phyloP scores from a whole-genome alignment of 2,888 invertebrate genomes.

The Saturnia japonica region DNA sequence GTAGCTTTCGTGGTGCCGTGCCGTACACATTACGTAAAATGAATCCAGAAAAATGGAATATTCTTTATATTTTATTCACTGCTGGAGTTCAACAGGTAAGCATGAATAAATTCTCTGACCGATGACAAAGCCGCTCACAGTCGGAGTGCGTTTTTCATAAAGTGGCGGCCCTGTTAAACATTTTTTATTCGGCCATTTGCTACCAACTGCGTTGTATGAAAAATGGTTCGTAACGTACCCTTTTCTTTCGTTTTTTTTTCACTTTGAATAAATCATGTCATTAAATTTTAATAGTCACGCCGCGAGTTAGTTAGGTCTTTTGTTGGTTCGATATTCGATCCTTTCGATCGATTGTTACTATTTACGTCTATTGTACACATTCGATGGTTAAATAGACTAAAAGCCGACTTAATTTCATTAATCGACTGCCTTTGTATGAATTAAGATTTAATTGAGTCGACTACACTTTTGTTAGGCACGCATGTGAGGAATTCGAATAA shows the following conservation, averaged over 20 bases:
- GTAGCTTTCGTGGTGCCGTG: constrained; percentile 47
- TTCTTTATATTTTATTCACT: constrained; percentile 76
- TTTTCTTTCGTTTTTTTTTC: constrained; percentile 74
- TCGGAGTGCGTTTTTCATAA: constrained; percentile 77
- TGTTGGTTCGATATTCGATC: constrained; percentile 69
- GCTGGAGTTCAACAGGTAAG: constrained; percentile 76
- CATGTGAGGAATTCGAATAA: constrained; percentile 66
- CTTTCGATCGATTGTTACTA: constrained; percentile 79
- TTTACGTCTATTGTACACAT: constrained; percentile 71
- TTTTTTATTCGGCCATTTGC: constrained; percentile 82
- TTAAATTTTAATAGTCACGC: constrained; percentile 82
- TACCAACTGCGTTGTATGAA: constrained; percentile 82
- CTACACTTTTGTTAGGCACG: constrained; percentile 56
- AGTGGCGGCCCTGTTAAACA: constrained; percentile 79
- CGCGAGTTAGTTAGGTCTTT: constrained; percentile 78
- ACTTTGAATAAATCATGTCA: constrained; percentile 79
- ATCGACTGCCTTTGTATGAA: constrained; percentile 78
- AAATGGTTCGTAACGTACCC: constrained; percentile 81
- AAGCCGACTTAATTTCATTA: constrained; percentile 82
- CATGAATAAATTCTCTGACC: constrained; percentile 74
- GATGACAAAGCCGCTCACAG: constrained; percentile 77
- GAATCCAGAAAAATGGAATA: constrained; percentile 79
- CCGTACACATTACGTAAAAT: constrained; percentile 67
- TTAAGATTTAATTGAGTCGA: constrained; percentile 81
- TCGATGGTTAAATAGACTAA: constrained; percentile 76